Evolutionary conservation across 1,140 invertebrate species (phyloP).

Genomic region (Ridgeia piscesae): DNA sequence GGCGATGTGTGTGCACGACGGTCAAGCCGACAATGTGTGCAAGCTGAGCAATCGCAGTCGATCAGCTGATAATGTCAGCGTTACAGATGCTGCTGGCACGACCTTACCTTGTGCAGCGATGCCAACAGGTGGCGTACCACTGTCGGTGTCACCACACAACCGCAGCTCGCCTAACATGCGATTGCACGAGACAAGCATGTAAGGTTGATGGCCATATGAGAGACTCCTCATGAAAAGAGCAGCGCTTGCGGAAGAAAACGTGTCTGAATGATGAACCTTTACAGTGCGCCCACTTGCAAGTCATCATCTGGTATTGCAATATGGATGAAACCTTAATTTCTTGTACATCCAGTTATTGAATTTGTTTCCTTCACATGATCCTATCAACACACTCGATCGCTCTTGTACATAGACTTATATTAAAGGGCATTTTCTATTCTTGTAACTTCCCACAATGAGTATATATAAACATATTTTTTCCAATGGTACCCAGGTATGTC

Average conservation of each 20-base stretch:
- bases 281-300: background rate
- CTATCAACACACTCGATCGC: background rate
- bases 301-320: background rate
- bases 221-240: background rate
- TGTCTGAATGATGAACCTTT: background rate
- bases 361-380: background rate
- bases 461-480: background rate
- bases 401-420: background rate
- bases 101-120: slow-evolving; percentile 29
- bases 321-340: background rate
- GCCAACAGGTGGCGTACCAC: slow-evolving; percentile 29
- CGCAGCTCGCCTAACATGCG: slow-evolving; percentile 49
- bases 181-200: slow-evolving; percentile 74
- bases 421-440: background rate
- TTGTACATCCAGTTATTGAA: background rate
- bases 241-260: background rate
- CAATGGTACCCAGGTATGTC: background rate
- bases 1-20: slow-evolving; percentile 2
- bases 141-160: slow-evolving; percentile 28
- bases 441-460: background rate
- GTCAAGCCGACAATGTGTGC: background rate
- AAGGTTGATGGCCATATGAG: background rate
- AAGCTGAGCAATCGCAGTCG: slow-evolving; percentile 11
- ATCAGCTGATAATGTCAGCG: slow-evolving; percentile 32
- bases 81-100: slow-evolving; percentile 39